Evolutionary conservation across 2,797 vertebrate species (phyloP).

Genomic region (Crossoptilon crossoptilon): DNA sequence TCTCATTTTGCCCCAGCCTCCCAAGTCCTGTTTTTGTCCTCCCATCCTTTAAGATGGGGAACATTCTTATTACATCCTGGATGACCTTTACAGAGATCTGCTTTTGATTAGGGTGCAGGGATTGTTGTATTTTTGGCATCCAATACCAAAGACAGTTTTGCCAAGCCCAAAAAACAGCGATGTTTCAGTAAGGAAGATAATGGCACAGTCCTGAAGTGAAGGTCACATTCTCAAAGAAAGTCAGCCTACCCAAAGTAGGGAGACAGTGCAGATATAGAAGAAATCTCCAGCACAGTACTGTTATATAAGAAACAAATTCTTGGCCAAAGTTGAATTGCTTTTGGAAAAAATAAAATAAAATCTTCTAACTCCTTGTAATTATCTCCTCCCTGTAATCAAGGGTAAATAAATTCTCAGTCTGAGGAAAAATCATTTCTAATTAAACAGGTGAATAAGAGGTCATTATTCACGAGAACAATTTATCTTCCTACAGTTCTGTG

Average conservation of each 20-base stretch:
- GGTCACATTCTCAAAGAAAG: neutral
- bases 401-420: neutral
- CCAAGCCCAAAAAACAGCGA: neutral
- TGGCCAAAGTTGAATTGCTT: neutral
- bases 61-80: neutral
- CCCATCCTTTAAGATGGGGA: neutral
- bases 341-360: neutral
- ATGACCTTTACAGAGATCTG: neutral
- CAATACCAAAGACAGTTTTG: neutral
- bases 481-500: neutral
- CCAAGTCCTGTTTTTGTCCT: neutral
- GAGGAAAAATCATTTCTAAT: neutral
- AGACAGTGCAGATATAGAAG: neutral
- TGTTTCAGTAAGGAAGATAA: neutral
- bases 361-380: neutral
- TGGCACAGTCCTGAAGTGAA: neutral
- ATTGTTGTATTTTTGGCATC: neutral
- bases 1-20: neutral
- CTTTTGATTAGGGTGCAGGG: fast-evolving
- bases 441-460: neutral
- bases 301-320: neutral
- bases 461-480: neutral
- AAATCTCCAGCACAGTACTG: neutral
- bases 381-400: neutral
- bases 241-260: neutral